phyloP scores from a whole-genome alignment of 2,888 invertebrate species.

The Lagria hirta region DNA sequence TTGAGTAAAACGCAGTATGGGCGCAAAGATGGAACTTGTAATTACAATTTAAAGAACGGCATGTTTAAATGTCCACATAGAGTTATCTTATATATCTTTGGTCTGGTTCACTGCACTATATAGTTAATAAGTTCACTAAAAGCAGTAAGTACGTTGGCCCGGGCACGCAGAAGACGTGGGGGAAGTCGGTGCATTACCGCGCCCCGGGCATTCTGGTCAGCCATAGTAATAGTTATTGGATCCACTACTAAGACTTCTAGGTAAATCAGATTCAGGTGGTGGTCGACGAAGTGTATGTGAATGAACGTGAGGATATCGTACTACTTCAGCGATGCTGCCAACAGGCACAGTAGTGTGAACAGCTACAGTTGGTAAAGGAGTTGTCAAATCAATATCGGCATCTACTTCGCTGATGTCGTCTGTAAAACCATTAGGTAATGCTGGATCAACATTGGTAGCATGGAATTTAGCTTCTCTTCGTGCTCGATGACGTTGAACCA shows the following conservation, averaged over 20 bases:
- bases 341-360: conserved; percentile 53
- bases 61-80: conserved; percentile 26
- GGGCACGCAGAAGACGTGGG: conserved; percentile 48
- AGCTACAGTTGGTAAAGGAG: conserved; percentile 64
- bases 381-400: conserved; percentile 75
- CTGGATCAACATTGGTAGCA: conserved; percentile 69
- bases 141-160: conserved; percentile 53
- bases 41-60: conserved; percentile 19
- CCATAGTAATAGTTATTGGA: conserved; percentile 72
- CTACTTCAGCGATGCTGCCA: conserved; percentile 51
- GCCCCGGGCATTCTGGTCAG: conserved; percentile 61
- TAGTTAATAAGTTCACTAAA: conserved; percentile 45
- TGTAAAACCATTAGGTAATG: conserved; percentile 78
- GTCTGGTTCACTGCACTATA: conserved; percentile 43
- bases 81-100: conserved; percentile 40
- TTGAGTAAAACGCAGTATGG: conserved; percentile 8
- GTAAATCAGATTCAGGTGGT: conserved; percentile 57
- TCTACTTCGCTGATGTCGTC: conserved; percentile 87
- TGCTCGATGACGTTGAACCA: conserved; percentile 66
- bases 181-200: conserved; percentile 40
- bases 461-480: conserved; percentile 68
- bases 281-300: conserved; percentile 50
- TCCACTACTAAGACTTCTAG: conserved; percentile 66
- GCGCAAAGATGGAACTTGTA: conserved; percentile 19
- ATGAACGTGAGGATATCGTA: conserved; percentile 47